Base-by-base conservation (phyloP, 2,797 vertebrate genomes). In the Australoheros facetus region DNA sequence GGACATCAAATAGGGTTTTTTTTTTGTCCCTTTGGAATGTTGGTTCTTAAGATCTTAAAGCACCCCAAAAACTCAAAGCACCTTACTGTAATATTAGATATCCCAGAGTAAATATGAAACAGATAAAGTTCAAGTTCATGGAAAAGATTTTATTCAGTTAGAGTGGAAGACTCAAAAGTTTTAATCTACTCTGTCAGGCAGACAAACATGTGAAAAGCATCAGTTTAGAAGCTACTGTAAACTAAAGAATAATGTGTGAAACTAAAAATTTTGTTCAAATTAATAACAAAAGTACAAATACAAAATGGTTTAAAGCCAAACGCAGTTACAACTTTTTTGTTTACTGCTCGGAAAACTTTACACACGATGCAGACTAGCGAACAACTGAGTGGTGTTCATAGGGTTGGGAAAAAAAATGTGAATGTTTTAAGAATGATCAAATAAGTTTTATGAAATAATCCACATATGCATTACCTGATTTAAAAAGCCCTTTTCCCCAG, bases 381-480 rank as follows among this genome's bases (percentile, higher is more conserved):
- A 45, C 16, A 17, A n/a, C 14, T 28, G 62, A 48, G 16, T 66
- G 16, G 45, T 48, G 14, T 39, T 76, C 74, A 34, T 30, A 30
- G 5, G 28, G 28, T 30, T 30, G 28, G 28, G 3, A n/a, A 58
- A 32, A 58, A 32, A 13, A 32, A 8, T 86, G 28, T 30, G 28
- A 30, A 45, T 70, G 85, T 90, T 88, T 87, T 73, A 66, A 85
- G 79, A 75, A 89, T 78, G 74, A 83, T 77, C 76, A 59, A 73
- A 80, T 82, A 73, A 59, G 74, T 81, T 86, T 75, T 73, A 77
- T 51, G 23, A 72, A 69, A 72, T 64, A 23, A 83, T 75, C 53
- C 17, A 30, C 60, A 42, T 5, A 21, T 16, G 82, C 53, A 56
- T 30, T 19, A 71, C 28, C 11, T 17, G 48, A 17, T 32, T 48